Evolutionary conservation across 1,140 invertebrate genomes (phyloP), one percentile per base, ranked within the genome.

Genomic region (Ditylenchus dipsaci): DNA sequence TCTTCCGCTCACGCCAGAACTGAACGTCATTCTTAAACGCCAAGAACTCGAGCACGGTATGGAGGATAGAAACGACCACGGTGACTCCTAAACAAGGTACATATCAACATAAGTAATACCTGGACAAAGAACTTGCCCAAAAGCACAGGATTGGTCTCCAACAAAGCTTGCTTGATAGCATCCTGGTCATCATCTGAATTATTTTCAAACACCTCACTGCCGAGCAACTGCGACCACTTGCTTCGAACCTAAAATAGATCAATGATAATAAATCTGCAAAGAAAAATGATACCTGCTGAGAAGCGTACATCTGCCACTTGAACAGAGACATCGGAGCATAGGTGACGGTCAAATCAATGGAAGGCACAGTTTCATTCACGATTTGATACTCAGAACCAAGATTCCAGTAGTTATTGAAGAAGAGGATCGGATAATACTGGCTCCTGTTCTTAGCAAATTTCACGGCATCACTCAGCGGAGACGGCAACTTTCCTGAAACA

Each of bases 11-110:
- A 71, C 94, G 93, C 96, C 96, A 99, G 83, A 99, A 99, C 85
- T 99, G 95, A 80, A 99, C 98, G 85, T 99, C 90, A 87, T 99
- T 99, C 86, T 99, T 99, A 84, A 99, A 99, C 61, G 96, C 95
- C 33, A 99, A 86, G 77, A 99, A 89, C 84, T 99, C 96, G 86
- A 99, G 97, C 58, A 98, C 88, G 74, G 91, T 96, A 85, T 99
- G 96, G 1, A 98, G 86, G 38, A 98, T 88, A 3, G 95, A 97
- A 0, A 99, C 90, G 67, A 89, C 86, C 65, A 97, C 88, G 15
- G 96, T 99, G 47, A 97, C 82, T 42, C 87, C 78, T 65, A 19
- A 65, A 65, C 3, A 38, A 38, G 33, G 3, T 38, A 38, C 33
- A 11, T n/a, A n/a, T n/a, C n/a, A n/a, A n/a, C n/a, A n/a, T n/a